These are phyloP conservation scores for Xiphydria camelus DNA, from an alignment of 2,888 invertebrate genomes.

Conservation along the genomic window DNA sequence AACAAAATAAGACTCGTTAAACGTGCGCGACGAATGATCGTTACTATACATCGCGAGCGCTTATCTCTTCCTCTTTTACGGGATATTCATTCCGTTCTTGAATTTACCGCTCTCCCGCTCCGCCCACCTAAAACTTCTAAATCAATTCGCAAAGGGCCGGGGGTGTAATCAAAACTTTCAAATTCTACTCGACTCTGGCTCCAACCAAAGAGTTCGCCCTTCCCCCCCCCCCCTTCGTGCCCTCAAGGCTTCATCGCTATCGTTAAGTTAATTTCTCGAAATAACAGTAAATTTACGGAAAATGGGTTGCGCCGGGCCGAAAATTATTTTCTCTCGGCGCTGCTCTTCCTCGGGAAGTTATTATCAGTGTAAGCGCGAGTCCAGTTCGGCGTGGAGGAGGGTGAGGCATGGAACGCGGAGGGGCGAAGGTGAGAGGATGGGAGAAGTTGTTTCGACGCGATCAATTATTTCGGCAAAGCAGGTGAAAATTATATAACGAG, in stretches of 20 bases:
- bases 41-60: neutral
- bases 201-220: too few relatives aligned
- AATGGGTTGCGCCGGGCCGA: neutral
- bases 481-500: too few relatives aligned
- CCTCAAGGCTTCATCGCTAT: conserved; percentile 5
- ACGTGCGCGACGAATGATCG: too few relatives aligned
- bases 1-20: conserved; percentile 30
- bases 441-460: too few relatives aligned
- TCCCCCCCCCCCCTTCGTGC: conserved; percentile 12
- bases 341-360: too few relatives aligned
- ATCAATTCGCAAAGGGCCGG: conserved; percentile 19
- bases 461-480: too few relatives aligned
- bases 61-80: neutral
- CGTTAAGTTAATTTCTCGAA: conserved; percentile 11
- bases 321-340: too few relatives aligned
- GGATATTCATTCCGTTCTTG: neutral
- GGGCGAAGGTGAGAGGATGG: too few relatives aligned
- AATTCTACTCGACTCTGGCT: conserved; percentile 19
- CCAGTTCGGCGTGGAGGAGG: neutral
- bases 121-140: conserved; percentile 22
- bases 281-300: conserved; percentile 8
- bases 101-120: neutral
- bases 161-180: conserved; percentile 27
- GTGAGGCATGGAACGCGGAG: neutral
- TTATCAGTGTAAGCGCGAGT: too few relatives aligned